Evolutionary conservation across 2,888 invertebrate genomes (phyloP).

Genomic region (Dioctria rufipes): DNA sequence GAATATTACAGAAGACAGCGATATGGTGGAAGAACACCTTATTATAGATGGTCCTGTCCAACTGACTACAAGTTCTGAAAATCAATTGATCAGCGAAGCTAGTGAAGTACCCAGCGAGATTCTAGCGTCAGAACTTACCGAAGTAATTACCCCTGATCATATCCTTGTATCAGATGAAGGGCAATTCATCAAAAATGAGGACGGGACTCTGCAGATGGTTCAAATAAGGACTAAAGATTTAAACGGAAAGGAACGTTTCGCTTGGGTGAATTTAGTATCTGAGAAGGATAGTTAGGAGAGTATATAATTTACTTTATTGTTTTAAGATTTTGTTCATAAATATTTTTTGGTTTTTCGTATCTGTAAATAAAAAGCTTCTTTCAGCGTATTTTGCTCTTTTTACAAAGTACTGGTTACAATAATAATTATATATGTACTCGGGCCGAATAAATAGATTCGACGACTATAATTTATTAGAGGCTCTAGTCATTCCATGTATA

Average conservation of each 20-base stretch:
- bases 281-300: conserved; percentile 44
- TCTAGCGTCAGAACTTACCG: conserved; percentile 32
- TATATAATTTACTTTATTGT: conserved; percentile 3
- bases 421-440: no score
- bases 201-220: conserved; percentile 51
- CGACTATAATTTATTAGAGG: no score
- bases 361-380: background rate
- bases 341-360: no score
- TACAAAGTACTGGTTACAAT: no score
- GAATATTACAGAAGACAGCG: conserved; percentile 34
- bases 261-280: conserved; percentile 56
- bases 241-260: conserved; percentile 50
- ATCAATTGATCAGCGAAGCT: conserved; percentile 40
- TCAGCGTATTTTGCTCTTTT: no score
- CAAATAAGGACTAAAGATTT: conserved; percentile 53
- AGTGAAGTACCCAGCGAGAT: conserved; percentile 27
- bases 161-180: conserved; percentile 46
- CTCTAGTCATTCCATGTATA: no score
- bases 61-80: conserved; percentile 34
- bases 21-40: conserved; percentile 54
- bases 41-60: conserved; percentile 53
- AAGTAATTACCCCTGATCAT: conserved; percentile 54
- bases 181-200: conserved; percentile 34
- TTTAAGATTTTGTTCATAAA: no score
- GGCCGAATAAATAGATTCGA: no score